Conservation (phyloP, 2,888 invertebrate species). For the Ischnura elegans region DNA sequence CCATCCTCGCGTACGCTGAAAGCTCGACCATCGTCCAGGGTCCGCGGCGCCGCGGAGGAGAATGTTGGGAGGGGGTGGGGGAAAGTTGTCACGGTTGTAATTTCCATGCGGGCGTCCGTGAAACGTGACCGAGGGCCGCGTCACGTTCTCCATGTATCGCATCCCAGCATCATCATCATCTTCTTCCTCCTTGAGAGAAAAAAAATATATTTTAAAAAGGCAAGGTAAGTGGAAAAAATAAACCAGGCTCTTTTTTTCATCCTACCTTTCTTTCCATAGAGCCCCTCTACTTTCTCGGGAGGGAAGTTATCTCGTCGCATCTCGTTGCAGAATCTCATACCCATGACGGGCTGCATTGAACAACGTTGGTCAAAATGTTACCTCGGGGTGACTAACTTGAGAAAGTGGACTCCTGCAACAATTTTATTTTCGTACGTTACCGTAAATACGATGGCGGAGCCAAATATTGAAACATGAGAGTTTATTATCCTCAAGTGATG, state of each 20-base stretch:
- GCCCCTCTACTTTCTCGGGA: no score
- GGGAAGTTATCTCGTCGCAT: neutral
- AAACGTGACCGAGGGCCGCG: constrained; percentile 32
- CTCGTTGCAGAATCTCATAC: neutral
- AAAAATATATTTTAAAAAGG: neutral
- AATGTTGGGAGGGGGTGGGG: neutral
- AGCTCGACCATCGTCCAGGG: neutral
- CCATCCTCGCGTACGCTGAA: neutral
- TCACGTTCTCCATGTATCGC: constrained; percentile 49
- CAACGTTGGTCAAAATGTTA: no score
- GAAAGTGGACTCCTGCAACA: no score
- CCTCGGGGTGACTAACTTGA: no score
- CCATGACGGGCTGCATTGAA: no score
- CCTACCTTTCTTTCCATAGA: neutral
- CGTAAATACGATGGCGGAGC: no score
- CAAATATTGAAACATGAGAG: no score
- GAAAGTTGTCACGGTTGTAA: constrained; percentile 49
- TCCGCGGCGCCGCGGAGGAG: neutral
- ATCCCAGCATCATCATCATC: constrained; percentile 38
- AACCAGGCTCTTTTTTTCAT: neutral
- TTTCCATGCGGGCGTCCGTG: constrained; percentile 51
- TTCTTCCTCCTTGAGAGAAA: no score
- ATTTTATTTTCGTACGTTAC: no score
- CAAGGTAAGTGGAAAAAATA: neutral
- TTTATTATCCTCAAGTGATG: no score